phyloP scores from a whole-genome alignment of 2,797 vertebrate genomes.

The Paedocypris micromegethes region DNA sequence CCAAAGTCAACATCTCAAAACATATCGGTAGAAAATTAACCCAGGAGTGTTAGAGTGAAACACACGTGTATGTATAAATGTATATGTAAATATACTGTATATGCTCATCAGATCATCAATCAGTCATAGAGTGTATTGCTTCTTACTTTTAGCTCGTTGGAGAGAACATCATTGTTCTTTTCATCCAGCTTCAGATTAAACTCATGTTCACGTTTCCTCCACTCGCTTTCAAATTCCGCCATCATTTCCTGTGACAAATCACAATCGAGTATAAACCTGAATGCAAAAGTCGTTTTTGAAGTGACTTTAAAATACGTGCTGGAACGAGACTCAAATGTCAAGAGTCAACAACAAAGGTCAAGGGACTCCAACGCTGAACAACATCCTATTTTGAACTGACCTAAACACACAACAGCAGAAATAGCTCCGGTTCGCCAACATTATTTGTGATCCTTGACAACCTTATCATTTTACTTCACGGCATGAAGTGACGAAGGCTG shows the following conservation, averaged over 20 bases:
- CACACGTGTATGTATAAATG: no score
- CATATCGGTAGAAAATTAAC: no score
- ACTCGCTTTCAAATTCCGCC: slow-evolving; percentile 63
- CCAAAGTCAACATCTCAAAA: no score
- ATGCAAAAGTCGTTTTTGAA: background rate
- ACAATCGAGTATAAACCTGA: background rate
- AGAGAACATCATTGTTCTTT: slow-evolving; percentile 60
- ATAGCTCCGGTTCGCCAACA: slow-evolving; percentile 14
- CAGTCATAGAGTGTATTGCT: background rate
- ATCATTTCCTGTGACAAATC: slow-evolving; percentile 65
- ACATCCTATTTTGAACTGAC: slow-evolving; percentile 47
- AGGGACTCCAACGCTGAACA: slow-evolving; percentile 30
- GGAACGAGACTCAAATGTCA: slow-evolving; percentile 39
- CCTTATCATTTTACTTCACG: slow-evolving; percentile 55
- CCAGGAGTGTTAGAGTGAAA: no score
- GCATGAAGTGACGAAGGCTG: slow-evolving; percentile 15
- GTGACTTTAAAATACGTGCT: background rate
- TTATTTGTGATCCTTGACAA: slow-evolving; percentile 37
- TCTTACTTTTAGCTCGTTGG: slow-evolving; percentile 70
- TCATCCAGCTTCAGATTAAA: slow-evolving; percentile 66
- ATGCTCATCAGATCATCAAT: no score
- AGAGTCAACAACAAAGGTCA: slow-evolving; percentile 13
- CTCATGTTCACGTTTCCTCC: slow-evolving; percentile 63
- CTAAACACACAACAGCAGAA: slow-evolving; percentile 32
- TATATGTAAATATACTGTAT: no score